Evolutionary conservation across 2,888 invertebrate genomes (phyloP).

Genomic region (Tetranychus piercei): DNA sequence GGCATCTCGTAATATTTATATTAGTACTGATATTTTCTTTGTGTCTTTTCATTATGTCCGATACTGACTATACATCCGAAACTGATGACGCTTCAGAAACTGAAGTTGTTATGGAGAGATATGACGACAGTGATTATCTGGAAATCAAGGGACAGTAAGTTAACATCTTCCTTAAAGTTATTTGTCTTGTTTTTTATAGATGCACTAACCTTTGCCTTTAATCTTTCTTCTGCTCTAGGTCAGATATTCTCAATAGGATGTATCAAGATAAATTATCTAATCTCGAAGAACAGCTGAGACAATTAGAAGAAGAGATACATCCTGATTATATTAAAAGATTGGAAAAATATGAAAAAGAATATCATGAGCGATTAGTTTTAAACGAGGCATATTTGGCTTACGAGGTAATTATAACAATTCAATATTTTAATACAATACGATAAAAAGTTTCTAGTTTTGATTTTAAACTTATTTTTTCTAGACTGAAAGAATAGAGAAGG

Average conservation of each 20-base stretch:
- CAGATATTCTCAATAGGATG: conserved; percentile 29
- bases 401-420: conserved; percentile 29
- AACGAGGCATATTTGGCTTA: conserved; percentile 33
- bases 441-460: conserved; percentile 35
- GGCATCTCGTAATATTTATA: too few species aligned
- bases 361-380: conserved; percentile 48
- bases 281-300: conserved; percentile 70
- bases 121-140: conserved; percentile 44
- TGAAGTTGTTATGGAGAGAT: conserved; percentile 44
- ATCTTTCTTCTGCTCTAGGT: background rate
- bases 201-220: background rate
- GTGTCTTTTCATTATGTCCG: too few species aligned
- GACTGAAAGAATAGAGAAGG: conserved; percentile 66
- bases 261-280: conserved; percentile 67
- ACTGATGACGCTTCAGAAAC: conserved; percentile 93
- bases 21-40: too few species aligned
- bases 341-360: conserved; percentile 58
- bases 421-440: background rate
- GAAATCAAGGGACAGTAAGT: conserved; percentile 73
- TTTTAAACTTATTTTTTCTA: conserved; percentile 38
- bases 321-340: conserved; percentile 65
- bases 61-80: conserved; percentile 38
- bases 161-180: background rate
- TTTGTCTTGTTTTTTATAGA: too few species aligned
- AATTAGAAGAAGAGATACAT: conserved; percentile 64